Evolutionary conservation across 2,797 vertebrate genomes (phyloP).

Genomic region (Alca torda): DNA sequence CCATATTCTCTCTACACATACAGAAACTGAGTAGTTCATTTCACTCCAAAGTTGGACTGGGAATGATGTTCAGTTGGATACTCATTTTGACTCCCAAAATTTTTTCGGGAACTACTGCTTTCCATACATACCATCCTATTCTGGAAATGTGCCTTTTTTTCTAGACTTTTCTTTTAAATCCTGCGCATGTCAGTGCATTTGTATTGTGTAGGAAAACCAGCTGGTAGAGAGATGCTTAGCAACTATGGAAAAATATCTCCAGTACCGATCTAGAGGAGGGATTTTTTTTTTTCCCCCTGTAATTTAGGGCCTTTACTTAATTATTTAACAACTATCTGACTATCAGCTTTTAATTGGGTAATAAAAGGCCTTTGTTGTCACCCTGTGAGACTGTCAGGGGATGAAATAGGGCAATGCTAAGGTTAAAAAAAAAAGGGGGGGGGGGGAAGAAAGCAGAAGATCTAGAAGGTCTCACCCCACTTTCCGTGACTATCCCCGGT

Average conservation of each 20-base stretch:
- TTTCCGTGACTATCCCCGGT: not conserved
- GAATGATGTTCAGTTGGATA: not conserved
- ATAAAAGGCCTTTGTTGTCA: slow-evolving; percentile 61
- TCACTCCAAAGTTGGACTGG: not conserved
- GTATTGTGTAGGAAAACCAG: not conserved
- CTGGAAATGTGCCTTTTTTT: not conserved
- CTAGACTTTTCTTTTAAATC: not conserved
- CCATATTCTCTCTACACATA: not conserved
- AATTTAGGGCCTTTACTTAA: slow-evolving; percentile 12
- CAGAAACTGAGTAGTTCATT: not conserved
- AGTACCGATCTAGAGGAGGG: not conserved
- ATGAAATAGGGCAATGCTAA: not conserved
- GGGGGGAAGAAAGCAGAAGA: not conserved
- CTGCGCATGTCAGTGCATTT: not conserved
- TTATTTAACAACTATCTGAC: slow-evolving; percentile 23
- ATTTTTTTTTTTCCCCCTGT: not conserved
- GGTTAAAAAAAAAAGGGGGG: not conserved
- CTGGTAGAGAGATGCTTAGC: not conserved
- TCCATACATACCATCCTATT: not conserved
- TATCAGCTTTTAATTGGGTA: slow-evolving; percentile 32
- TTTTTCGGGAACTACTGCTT: not conserved
- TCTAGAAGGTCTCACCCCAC: not conserved
- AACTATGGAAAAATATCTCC: not conserved
- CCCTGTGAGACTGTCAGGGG: not conserved
- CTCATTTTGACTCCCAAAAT: not conserved